Percentiles rank a stretch among this genome's conserved stretches.
Conservation (phyloP, 2,113 vertebrate species). For the Xiphias gladius region DNA sequence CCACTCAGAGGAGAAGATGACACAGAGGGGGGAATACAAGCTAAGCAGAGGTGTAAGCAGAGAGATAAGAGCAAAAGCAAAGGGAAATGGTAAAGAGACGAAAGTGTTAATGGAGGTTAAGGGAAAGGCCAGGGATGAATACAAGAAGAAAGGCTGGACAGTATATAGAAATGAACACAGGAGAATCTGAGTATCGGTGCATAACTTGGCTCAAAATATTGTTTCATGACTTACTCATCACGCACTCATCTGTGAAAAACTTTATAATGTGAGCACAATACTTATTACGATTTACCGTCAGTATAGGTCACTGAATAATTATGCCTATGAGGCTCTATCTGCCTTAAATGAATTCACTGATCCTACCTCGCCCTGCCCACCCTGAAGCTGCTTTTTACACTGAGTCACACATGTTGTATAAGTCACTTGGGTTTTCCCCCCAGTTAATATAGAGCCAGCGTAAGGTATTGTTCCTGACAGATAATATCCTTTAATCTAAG, state of each 20-base stretch:
- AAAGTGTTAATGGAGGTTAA: not conserved
- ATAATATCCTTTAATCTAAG: slow-evolving; percentile 59
- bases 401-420: slow-evolving; percentile 42
- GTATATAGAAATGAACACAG: not conserved
- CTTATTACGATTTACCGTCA: not conserved
- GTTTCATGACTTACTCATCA: slow-evolving; percentile 2
- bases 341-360: slow-evolving; percentile 12
- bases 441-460: slow-evolving; percentile 2
- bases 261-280: not conserved
- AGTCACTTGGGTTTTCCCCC: slow-evolving; percentile 55
- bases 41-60: not conserved
- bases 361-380: slow-evolving; percentile 21
- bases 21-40: not conserved
- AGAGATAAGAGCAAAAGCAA: not conserved
- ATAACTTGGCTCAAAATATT: not conserved
- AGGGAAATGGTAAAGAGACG: not conserved
- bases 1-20: not conserved
- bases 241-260: not conserved
- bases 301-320: slow-evolving; percentile 5
- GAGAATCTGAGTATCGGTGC: not conserved
- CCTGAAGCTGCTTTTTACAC: slow-evolving; percentile 11
- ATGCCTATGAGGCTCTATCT: slow-evolving; percentile 18
- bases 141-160: not conserved
- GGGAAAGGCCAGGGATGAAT: not conserved
- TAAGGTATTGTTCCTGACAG: slow-evolving; percentile 42